Base-by-base conservation (phyloP, 2,888 invertebrate species). In the Phengaris alcon region DNA sequence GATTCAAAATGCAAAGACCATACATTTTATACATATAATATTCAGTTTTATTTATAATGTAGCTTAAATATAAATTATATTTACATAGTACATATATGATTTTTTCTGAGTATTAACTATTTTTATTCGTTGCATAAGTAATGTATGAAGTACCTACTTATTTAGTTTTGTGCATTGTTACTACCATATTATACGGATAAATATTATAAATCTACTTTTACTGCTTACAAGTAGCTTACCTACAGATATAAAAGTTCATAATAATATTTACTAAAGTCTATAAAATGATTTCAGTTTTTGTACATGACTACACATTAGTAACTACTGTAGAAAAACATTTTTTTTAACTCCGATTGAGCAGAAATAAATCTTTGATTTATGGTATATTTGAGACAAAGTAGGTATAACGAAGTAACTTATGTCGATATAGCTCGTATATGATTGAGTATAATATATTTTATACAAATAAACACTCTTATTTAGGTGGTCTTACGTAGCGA, bases 21-120 rank as follows among this genome's bases (percentile, higher is more conserved):
- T 72, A 70, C 64, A 44, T 70, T 70, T 72, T 54, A 72, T 54
- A 72, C 72, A 72, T 72, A 72, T 52, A 22, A 52, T 52, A 70
- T 72, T 8, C 57, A 10, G 44, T 75, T 75, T 22, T 51, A 57
- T 75, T 74, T 54, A 74, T 69, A 75, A 74, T 52, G 52, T 68
- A 46, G 15, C 69, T 68, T 68, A 64, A 64, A 68, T 78, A 82
- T 84, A 83, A 84, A 84, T 87, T 84, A 86, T 89, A 90, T 90
- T 88, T 89, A 90, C 89, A 90, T 83, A 82, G 68, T 75, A 35
- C 4, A 35, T 22, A 75, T 54, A 82, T 81, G 84, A 84, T 80
- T 79, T 80, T 83, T 82, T 82, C 83, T 87, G 87, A 86, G 85
- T 87, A 88, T 84, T 82, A 15, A 22, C 15, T 54, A 72, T 72